Conservation (phyloP, 2,113 vertebrate species). For the Chroicocephalus ridibundus region DNA sequence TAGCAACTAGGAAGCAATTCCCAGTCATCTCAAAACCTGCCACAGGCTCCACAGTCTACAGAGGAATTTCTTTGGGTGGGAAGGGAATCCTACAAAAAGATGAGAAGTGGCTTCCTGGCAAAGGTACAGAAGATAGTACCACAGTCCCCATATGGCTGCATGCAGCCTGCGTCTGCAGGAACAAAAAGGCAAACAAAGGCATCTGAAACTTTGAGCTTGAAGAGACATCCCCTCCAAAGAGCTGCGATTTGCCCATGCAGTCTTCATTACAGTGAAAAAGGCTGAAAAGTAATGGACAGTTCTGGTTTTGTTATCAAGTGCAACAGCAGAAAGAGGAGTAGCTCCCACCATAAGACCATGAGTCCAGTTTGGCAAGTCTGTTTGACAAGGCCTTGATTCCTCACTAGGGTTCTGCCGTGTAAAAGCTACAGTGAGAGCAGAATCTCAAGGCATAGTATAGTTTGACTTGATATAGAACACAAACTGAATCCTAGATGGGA, state of each 20-base stretch:
- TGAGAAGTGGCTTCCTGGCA: background rate
- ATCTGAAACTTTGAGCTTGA: background rate
- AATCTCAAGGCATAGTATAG: background rate
- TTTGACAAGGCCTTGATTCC: background rate
- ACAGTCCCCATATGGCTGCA: background rate
- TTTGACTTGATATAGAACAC: background rate
- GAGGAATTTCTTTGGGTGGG: background rate
- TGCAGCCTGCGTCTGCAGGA: background rate
- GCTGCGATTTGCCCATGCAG: background rate
- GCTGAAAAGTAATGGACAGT: background rate
- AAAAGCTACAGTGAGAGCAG: background rate
- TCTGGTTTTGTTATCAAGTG: background rate
- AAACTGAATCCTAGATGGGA: background rate
- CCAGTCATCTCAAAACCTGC: conserved; percentile 11
- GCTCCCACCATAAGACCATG: background rate
- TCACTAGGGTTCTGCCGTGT: background rate
- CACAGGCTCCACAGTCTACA: background rate
- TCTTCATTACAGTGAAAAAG: background rate
- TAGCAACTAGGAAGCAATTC: conserved; percentile 1
- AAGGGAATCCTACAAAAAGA: background rate
- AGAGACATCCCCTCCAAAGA: background rate
- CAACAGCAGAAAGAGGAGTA: background rate
- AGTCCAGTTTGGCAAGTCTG: background rate
- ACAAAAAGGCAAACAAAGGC: background rate
- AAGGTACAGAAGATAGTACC: background rate